A percentile compares a stretch with the other conserved stretches of the same genome.
phyloP scores from a whole-genome alignment of 2,888 invertebrate species.

The Agrotis ipsilon region DNA sequence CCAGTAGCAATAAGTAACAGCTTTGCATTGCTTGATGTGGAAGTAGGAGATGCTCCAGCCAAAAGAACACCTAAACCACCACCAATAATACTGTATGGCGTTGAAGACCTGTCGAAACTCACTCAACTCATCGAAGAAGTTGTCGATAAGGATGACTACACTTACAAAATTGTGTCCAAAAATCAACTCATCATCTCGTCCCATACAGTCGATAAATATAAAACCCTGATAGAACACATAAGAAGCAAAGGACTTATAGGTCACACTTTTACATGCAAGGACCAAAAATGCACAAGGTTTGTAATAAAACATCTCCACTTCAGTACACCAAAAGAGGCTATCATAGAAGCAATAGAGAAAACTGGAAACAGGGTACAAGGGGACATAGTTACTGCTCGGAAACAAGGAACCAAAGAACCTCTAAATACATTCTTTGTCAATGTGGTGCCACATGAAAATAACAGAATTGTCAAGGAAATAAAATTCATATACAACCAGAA shows the following conservation, averaged over 20 bases:
- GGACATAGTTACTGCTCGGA: not conserved
- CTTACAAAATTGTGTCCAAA: no score
- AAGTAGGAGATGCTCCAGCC: not conserved
- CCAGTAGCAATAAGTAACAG: no score
- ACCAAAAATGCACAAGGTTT: not conserved
- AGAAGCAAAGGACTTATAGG: conserved; percentile 1
- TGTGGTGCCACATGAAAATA: no score
- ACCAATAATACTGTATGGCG: not conserved
- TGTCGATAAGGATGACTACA: no score
- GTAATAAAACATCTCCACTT: not conserved
- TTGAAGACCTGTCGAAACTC: not conserved
- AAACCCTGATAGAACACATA: no score
- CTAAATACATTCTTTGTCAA: not conserved
- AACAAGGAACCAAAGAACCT: not conserved
- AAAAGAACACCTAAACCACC: not conserved
- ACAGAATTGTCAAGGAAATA: no score
- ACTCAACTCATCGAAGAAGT: no score
- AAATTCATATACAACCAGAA: no score
- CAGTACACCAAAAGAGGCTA: not conserved
- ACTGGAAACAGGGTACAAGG: not conserved
- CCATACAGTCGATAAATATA: no score
- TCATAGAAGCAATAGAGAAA: not conserved
- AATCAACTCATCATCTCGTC: no score
- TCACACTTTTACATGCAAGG: not conserved
- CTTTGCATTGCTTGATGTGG: not conserved